A percentile compares a stretch with the other conserved stretches of the same genome.
These are phyloP conservation scores for Enteromius argenteus DNA, from an alignment of 2,797 vertebrate genomes.

Conservation along the genomic window DNA sequence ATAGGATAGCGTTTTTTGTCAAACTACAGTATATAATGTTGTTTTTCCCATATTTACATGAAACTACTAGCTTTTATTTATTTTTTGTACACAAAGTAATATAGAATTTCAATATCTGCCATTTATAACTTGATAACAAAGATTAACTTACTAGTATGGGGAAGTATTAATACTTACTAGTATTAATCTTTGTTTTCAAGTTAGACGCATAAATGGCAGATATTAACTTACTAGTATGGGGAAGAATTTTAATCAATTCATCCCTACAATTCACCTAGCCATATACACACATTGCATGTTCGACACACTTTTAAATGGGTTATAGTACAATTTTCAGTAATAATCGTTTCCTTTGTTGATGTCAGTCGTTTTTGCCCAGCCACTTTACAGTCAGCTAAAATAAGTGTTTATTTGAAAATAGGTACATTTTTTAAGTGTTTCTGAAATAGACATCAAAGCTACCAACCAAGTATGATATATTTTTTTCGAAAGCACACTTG, in stretches of 20 bases:
- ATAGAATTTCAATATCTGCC: not conserved
- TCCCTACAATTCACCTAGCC: not conserved
- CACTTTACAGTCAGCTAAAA: slow-evolving; percentile 40
- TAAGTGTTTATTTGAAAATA: slow-evolving; percentile 41
- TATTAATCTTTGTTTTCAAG: too few species aligned
- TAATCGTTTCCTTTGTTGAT: not conserved
- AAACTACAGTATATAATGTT: not conserved
- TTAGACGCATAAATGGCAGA: too few species aligned
- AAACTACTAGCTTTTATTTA: not conserved
- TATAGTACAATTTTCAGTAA: not conserved
- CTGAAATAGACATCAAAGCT: slow-evolving; percentile 37
- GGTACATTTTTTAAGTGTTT: slow-evolving; percentile 36
- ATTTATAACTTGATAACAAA: not conserved
- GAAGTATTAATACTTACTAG: not conserved
- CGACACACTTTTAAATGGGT: slow-evolving; percentile 2
- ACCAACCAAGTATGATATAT: slow-evolving; percentile 13
- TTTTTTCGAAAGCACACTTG: not conserved
- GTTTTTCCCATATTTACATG: too few species aligned
- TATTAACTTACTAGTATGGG: not conserved
- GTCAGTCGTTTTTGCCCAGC: not conserved
- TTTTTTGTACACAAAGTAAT: not conserved
- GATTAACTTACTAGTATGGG: not conserved
- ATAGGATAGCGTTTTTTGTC: not conserved
- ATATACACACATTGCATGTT: not conserved
- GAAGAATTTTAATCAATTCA: not conserved